phyloP scores from a whole-genome alignment of 2,888 invertebrate species.

The Pseudoips prasinana region DNA sequence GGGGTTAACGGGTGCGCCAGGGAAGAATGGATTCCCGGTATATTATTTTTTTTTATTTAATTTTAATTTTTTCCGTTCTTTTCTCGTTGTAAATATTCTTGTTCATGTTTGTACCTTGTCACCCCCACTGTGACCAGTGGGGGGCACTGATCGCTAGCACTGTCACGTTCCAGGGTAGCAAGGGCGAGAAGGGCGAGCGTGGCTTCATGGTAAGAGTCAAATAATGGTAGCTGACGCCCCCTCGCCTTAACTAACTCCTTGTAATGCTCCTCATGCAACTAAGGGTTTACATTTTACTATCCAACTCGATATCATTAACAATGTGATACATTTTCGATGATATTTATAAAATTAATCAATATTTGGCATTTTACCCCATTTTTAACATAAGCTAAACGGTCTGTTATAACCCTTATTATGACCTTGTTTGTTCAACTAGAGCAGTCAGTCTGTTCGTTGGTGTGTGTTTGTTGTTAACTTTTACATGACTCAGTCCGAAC shows the following conservation, averaged over 20 bases:
- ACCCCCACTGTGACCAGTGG: neutral
- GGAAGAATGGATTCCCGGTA: slow-evolving; percentile 96
- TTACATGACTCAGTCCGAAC: no score
- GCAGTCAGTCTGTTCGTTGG: no score
- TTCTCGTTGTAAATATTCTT: slow-evolving; percentile 22
- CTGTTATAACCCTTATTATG: no score
- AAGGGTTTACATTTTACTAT: no score
- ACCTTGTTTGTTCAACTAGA: no score
- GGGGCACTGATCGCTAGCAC: slow-evolving; percentile 5
- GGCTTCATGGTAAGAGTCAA: slow-evolving; percentile 87
- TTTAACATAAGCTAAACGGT: no score
- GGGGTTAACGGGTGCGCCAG: slow-evolving; percentile 91
- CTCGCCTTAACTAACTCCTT: slow-evolving; percentile 21
- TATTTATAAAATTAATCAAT: no score
- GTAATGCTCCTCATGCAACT: neutral
- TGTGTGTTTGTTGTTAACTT: no score
- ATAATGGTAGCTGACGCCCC: slow-evolving; percentile 1
- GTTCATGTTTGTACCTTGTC: neutral
- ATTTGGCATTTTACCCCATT: no score
- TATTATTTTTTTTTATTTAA: slow-evolving; percentile 54
- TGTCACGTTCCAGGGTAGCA: slow-evolving; percentile 84
- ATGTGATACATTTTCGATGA: no score
- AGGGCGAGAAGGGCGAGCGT: slow-evolving; percentile 88
- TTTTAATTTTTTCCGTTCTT: slow-evolving; percentile 38
- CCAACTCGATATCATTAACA: no score